These are phyloP conservation scores for Cheiracanthium punctorium DNA, from an alignment of 2,888 invertebrate species.

Conservation along the genomic window DNA sequence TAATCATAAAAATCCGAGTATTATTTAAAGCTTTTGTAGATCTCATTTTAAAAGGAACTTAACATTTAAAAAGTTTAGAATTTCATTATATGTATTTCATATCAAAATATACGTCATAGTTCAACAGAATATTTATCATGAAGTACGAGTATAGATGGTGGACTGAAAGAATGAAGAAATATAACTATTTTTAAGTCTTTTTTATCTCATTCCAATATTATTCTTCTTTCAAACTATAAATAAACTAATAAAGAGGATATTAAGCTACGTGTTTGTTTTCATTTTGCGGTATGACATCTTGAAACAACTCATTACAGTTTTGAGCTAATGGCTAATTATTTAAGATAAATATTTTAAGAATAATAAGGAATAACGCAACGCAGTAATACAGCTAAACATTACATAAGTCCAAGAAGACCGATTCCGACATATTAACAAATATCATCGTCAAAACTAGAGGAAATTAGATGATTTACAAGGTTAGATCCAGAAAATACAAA, in stretches of 20 bases:
- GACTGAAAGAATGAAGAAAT: not conserved
- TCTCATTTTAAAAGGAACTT: not conserved
- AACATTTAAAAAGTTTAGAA: not conserved
- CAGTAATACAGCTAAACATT: too few relatives aligned
- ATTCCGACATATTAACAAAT: too few relatives aligned
- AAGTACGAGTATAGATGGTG: not conserved
- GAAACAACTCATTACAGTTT: too few relatives aligned
- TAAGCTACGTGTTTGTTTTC: not conserved
- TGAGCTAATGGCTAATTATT: too few relatives aligned
- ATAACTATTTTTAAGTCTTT: constrained; percentile 9
- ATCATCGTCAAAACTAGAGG: too few relatives aligned
- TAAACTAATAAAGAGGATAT: constrained; percentile 9
- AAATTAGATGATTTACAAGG: too few relatives aligned
- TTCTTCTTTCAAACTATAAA: not conserved
- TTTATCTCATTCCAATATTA: constrained; percentile 10
- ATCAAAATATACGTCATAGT: not conserved
- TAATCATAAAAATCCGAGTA: not conserved
- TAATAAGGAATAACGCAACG: too few relatives aligned
- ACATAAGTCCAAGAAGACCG: too few relatives aligned
- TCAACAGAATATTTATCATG: not conserved
- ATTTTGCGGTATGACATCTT: too few relatives aligned
- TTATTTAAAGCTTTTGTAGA: not conserved
- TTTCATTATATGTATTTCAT: not conserved
- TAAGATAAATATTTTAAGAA: too few relatives aligned
- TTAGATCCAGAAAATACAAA: too few relatives aligned